These are phyloP conservation scores for Regulus satrapa DNA, from an alignment of 2,113 vertebrate species.

Conservation along the genomic window DNA sequence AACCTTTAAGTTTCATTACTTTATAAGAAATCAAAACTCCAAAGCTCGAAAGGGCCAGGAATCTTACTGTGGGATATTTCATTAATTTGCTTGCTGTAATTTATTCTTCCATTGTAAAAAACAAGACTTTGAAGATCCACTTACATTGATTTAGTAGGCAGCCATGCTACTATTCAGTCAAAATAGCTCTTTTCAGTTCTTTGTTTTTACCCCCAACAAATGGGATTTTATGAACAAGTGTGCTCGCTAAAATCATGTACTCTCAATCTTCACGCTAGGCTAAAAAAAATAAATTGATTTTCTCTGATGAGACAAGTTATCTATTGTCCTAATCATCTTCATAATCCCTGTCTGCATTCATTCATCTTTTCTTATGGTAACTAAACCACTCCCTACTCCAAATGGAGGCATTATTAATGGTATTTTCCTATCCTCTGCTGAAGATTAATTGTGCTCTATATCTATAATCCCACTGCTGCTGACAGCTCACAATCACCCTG, in stretches of 20 bases:
- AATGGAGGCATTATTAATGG: conserved; percentile 35
- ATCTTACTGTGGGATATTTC: neutral
- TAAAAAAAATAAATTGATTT: conserved; percentile 10
- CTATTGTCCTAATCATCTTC: conserved; percentile 60
- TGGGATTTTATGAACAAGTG: neutral
- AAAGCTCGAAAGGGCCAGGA: neutral
- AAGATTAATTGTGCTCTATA: neutral
- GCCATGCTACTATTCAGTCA: conserved; percentile 4
- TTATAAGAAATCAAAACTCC: neutral
- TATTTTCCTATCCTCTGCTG: neutral
- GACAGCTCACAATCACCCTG: neutral
- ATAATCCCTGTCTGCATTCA: conserved; percentile 49
- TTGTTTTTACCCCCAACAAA: conserved; percentile 52
- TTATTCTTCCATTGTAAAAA: conserved; percentile 27
- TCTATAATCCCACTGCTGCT: neutral
- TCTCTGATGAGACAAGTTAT: conserved; percentile 58
- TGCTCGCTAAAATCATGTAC: conserved; percentile 18
- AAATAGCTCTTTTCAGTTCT: conserved; percentile 38
- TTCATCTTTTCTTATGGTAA: conserved; percentile 54
- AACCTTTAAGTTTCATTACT: neutral
- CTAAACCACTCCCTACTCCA: conserved; percentile 13
- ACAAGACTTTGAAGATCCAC: conserved; percentile 12
- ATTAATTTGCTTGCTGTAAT: neutral
- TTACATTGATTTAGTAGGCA: conserved; percentile 25
- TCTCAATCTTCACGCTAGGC: neutral